These are phyloP conservation scores for Discoglossus pictus DNA, from an alignment of 2,797 vertebrate species.

Conservation along the genomic window DNA sequence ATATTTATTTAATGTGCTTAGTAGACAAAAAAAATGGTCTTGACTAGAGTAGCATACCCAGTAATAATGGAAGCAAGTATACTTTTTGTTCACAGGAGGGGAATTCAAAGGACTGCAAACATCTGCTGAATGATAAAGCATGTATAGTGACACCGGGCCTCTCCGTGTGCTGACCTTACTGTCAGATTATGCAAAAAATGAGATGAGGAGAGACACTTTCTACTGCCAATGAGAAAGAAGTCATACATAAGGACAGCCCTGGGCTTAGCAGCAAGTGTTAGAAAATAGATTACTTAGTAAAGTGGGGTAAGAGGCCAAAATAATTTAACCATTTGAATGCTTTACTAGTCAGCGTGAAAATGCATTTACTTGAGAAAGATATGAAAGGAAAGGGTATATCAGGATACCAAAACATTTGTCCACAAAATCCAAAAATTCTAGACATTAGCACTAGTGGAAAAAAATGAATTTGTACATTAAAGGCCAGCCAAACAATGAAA, in stretches of 20 bases:
- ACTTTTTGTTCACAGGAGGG: background rate
- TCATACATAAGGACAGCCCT: background rate
- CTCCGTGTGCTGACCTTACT: background rate
- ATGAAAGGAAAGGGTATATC: too few relatives aligned
- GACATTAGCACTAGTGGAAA: too few relatives aligned
- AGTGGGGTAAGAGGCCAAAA: background rate
- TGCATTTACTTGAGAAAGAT: too few relatives aligned
- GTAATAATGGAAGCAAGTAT: too few relatives aligned
- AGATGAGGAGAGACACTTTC: conserved; percentile 2
- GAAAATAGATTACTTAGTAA: background rate
- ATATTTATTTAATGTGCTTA: too few relatives aligned
- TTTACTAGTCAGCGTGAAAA: too few relatives aligned
- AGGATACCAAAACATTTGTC: too few relatives aligned
- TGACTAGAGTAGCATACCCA: too few relatives aligned
- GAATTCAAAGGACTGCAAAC: conserved; percentile 1
- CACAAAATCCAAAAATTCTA: too few relatives aligned
- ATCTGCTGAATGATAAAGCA: conserved; percentile 14
- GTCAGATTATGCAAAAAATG: conserved; percentile 7
- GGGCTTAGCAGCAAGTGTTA: background rate
- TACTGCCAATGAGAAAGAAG: background rate
- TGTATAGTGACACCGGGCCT: background rate
- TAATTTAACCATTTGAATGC: background rate
- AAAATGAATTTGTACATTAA: too few relatives aligned
- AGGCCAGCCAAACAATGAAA: too few relatives aligned
- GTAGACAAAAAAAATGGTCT: too few relatives aligned